Evolutionary conservation across 2,888 invertebrate species (phyloP).

Genomic region (Trissoscelio sp.): DNA sequence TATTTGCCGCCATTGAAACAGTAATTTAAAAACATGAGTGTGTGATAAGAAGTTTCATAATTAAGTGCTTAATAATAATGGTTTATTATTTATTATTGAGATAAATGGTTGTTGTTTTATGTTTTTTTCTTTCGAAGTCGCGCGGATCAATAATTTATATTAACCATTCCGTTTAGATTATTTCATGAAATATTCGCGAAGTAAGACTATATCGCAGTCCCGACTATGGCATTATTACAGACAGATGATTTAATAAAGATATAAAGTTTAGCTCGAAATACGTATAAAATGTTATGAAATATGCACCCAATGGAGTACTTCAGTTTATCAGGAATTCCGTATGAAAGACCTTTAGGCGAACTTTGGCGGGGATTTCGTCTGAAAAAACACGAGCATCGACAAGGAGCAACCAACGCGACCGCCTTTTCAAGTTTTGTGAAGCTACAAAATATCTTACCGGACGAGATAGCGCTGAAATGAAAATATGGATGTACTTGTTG

Average conservation of each 20-base stretch:
- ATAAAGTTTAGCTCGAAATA: constrained; percentile 35
- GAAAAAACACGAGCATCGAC: constrained; percentile 58
- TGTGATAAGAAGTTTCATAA: constrained; percentile 4
- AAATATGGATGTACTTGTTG: constrained; percentile 65
- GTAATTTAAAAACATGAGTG: constrained; percentile 11
- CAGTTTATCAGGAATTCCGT: constrained; percentile 59
- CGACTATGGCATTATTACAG: constrained; percentile 12
- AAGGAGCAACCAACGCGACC: constrained; percentile 37
- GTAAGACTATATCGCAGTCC: not conserved
- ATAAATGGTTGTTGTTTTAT: not conserved
- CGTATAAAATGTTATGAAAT: constrained; percentile 60
- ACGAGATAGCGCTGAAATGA: constrained; percentile 62
- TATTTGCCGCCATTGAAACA: not conserved
- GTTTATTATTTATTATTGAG: not conserved
- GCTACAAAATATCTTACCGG: constrained; percentile 62
- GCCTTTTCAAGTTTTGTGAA: constrained; percentile 58
- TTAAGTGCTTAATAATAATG: not conserved
- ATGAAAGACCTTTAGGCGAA: constrained; percentile 50
- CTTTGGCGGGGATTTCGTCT: constrained; percentile 46
- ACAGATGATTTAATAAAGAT: constrained; percentile 39
- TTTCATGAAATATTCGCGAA: constrained; percentile 6
- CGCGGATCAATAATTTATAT: constrained; percentile 16
- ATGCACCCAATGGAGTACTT: constrained; percentile 48
- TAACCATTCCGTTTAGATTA: constrained; percentile 15
- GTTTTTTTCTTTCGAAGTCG: not conserved